phyloP scores from a whole-genome alignment of 1,140 invertebrate genomes.

The Drosophila lini region DNA sequence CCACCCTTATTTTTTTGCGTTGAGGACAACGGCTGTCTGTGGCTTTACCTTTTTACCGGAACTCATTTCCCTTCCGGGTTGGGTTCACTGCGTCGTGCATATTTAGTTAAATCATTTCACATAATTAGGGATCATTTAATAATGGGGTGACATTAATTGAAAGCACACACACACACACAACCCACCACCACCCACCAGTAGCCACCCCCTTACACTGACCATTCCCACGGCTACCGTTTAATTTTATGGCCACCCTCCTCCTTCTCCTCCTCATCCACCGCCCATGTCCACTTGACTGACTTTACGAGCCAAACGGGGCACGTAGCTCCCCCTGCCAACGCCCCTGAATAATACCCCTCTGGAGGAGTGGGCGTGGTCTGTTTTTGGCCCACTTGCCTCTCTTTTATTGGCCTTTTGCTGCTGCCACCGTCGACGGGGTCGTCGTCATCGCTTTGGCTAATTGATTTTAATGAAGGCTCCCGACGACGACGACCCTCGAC shows the following conservation, averaged over 20 bases:
- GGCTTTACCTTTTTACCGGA: slow-evolving; percentile 62
- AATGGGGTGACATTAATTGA: slow-evolving; percentile 84
- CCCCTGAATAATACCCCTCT: slow-evolving; percentile 4
- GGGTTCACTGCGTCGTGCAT: slow-evolving; percentile 55
- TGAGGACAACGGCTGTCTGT: slow-evolving; percentile 51
- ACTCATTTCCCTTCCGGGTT: slow-evolving; percentile 21
- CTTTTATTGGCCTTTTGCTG: slow-evolving; percentile 75
- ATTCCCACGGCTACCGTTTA: slow-evolving; percentile 67
- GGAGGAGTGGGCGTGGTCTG: slow-evolving; percentile 32
- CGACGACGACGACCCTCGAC: slow-evolving; percentile 32
- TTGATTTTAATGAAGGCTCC: slow-evolving; percentile 80
- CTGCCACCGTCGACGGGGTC: slow-evolving; percentile 12
- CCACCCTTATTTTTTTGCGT: not conserved
- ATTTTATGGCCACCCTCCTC: slow-evolving; percentile 71
- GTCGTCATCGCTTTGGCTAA: slow-evolving; percentile 74
- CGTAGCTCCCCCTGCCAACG: slow-evolving; percentile 19
- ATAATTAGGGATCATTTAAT: slow-evolving; percentile 85
- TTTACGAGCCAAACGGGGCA: slow-evolving; percentile 68
- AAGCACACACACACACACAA: slow-evolving; percentile 47
- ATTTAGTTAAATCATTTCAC: slow-evolving; percentile 84
- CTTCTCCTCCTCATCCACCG: slow-evolving; percentile 6
- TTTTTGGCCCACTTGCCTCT: slow-evolving; percentile 38
- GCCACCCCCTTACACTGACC: slow-evolving; percentile 11
- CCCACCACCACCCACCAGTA: slow-evolving; percentile 17
- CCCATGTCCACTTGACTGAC: slow-evolving; percentile 73